Conservation (phyloP, 1,140 invertebrate genomes). For the Dufourea novaeangliae region DNA sequence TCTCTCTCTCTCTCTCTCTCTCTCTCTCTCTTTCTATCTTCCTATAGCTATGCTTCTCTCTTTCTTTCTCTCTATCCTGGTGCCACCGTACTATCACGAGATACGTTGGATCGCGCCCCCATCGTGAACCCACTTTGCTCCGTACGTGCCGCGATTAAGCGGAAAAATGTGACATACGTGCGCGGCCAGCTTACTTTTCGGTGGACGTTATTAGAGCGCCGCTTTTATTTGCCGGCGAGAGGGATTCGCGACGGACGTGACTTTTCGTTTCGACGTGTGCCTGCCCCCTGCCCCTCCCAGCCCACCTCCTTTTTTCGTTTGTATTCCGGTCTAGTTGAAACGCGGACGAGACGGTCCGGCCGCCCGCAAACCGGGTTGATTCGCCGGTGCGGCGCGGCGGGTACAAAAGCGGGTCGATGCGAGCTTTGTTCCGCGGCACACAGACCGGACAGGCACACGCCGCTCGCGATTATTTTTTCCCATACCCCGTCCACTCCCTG, state of each 20-base stretch:
- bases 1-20: background rate
- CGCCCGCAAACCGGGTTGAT: no score
- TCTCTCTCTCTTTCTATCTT: background rate
- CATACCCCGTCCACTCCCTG: no score
- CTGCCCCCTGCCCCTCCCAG: no score
- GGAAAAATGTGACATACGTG: conserved; percentile 57
- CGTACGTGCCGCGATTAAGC: conserved; percentile 61
- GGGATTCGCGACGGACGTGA: conserved; percentile 27
- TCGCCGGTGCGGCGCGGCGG: no score
- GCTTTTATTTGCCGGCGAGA: conserved; percentile 44
- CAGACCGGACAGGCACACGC: background rate
- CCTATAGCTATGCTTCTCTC: background rate
- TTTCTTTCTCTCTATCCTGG: background rate
- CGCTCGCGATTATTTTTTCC: background rate
- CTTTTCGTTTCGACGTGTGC: conserved; percentile 8
- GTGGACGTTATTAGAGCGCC: conserved; percentile 25
- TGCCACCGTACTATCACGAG: conserved; percentile 47
- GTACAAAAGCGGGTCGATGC: background rate
- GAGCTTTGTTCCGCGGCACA: background rate
- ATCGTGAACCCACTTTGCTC: conserved; percentile 15
- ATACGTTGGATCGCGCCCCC: conserved; percentile 38
- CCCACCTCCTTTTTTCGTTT: background rate
- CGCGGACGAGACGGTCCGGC: background rate
- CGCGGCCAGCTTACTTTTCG: conserved; percentile 43
- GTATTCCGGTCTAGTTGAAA: background rate